Conservation (phyloP, 2,888 invertebrate genomes). For the Eurytoma adleriae region DNA sequence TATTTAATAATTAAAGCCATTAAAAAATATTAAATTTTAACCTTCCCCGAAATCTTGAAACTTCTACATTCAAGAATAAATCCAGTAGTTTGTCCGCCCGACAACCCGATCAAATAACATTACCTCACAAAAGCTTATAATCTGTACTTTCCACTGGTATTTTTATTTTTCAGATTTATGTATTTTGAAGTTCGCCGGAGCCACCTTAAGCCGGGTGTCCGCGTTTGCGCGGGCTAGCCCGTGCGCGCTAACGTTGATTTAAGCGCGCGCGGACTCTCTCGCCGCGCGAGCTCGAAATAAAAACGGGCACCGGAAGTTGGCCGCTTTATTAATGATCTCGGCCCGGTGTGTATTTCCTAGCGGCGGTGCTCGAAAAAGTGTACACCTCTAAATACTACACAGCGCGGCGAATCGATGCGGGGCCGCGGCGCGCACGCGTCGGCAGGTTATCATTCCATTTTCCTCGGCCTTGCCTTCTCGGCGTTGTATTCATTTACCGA, state of each 20-base stretch:
- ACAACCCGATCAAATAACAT: too few relatives aligned
- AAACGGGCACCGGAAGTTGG: background rate
- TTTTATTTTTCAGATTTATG: too few relatives aligned
- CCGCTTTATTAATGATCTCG: slow-evolving; percentile 47
- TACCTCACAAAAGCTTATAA: too few relatives aligned
- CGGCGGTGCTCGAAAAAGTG: background rate
- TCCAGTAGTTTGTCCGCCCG: too few relatives aligned
- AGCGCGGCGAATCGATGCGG: slow-evolving; percentile 42
- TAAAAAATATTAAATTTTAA: too few relatives aligned
- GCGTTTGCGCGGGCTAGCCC: slow-evolving; percentile 9
- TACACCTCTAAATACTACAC: background rate
- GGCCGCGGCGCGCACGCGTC: slow-evolving; percentile 9
- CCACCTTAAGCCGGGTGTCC: slow-evolving; percentile 41
- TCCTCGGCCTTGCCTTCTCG: background rate
- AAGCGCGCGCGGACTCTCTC: background rate
- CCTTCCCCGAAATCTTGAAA: too few relatives aligned
- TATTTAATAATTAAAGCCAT: too few relatives aligned
- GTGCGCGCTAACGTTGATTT: slow-evolving; percentile 41
- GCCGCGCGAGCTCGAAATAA: background rate
- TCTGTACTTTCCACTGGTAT: background rate
- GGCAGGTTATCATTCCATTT: slow-evolving; percentile 38
- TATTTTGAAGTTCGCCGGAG: slow-evolving; percentile 1
- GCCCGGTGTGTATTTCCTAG: slow-evolving; percentile 30
- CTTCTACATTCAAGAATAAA: too few relatives aligned
- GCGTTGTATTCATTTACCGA: slow-evolving; percentile 29